Evolutionary conservation across 2,797 vertebrate genomes (phyloP).

Genomic region (Urosaurus nigricauda): DNA sequence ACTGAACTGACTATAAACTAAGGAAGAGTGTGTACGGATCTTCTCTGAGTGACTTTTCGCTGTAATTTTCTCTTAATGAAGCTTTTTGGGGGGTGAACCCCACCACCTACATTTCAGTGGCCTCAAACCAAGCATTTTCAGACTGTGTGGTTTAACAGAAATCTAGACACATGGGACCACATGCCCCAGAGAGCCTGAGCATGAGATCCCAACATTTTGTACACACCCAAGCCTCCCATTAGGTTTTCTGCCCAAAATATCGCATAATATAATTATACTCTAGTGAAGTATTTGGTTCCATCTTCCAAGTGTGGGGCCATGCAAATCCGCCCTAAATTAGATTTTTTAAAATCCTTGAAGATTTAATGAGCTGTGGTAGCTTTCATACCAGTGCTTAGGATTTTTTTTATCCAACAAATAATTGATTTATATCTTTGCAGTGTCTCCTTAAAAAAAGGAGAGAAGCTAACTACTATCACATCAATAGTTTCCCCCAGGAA

Average conservation of each 20-base stretch:
- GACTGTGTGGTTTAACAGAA: neutral
- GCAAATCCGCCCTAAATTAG: slow-evolving; percentile 47
- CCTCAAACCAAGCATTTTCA: neutral
- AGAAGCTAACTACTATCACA: slow-evolving; percentile 60
- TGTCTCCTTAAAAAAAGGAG: slow-evolving; percentile 57
- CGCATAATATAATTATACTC: slow-evolving; percentile 57
- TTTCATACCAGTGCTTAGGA: slow-evolving; percentile 59
- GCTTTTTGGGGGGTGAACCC: neutral
- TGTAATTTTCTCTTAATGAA: neutral
- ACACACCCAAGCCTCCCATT: slow-evolving; percentile 43
- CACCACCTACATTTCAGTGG: neutral
- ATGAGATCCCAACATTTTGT: slow-evolving; percentile 19
- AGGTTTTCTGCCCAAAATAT: slow-evolving; percentile 46
- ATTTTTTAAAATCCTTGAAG: slow-evolving; percentile 57
- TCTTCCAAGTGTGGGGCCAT: slow-evolving; percentile 60
- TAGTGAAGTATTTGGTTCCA: slow-evolving; percentile 27
- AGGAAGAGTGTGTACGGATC: neutral
- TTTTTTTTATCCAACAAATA: slow-evolving; percentile 61
- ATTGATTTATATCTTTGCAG: slow-evolving; percentile 69
- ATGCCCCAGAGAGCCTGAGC: neutral
- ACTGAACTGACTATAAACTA: neutral
- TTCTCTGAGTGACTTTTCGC: neutral
- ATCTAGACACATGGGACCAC: neutral
- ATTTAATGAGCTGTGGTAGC: slow-evolving; percentile 61
- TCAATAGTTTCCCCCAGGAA: slow-evolving; percentile 63